A percentile compares a stretch with the other conserved stretches of the same genome.
phyloP scores from a whole-genome alignment of 2,888 invertebrate species.

The Eulithis prunata region DNA sequence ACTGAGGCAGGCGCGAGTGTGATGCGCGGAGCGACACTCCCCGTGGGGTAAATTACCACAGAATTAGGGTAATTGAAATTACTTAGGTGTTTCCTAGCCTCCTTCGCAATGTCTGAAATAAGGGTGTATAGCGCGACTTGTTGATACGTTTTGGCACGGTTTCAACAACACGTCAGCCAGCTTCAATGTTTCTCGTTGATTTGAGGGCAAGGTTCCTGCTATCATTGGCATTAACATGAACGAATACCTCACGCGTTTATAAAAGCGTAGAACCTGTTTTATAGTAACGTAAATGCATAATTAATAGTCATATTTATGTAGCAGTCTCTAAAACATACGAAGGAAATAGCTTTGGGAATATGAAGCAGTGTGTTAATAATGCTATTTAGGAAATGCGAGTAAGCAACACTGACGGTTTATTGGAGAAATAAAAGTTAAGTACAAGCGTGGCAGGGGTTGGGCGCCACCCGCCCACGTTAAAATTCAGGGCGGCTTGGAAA shows the following conservation, averaged over 20 bases:
- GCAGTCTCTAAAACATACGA: not conserved
- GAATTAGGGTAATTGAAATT: slow-evolving; percentile 51
- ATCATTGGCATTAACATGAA: slow-evolving; percentile 10
- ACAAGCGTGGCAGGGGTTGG: slow-evolving; percentile 40
- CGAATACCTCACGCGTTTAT: slow-evolving; percentile 11
- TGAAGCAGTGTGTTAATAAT: slow-evolving; percentile 5
- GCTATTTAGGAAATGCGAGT: slow-evolving; percentile 18
- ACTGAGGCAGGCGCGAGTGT: slow-evolving; percentile 57
- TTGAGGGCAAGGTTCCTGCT: slow-evolving; percentile 14
- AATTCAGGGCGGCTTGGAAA: slow-evolving; percentile 42
- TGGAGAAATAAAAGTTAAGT: slow-evolving; percentile 50
- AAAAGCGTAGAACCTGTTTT: slow-evolving; percentile 8
- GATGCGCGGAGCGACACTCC: slow-evolving; percentile 55
- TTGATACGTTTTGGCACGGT: slow-evolving; percentile 42
- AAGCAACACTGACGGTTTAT: slow-evolving; percentile 48
- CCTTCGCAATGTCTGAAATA: slow-evolving; percentile 12
- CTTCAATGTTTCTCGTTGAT: slow-evolving; percentile 14
- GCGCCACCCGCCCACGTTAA: slow-evolving; percentile 49
- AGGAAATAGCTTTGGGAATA: not conserved
- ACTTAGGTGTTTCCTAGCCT: slow-evolving; percentile 16
- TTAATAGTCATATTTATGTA: not conserved
- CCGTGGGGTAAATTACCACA: slow-evolving; percentile 59
- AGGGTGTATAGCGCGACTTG: slow-evolving; percentile 31
- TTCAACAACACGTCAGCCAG: slow-evolving; percentile 31
- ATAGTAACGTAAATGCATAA: not conserved